These are phyloP conservation scores for Caenorhabditis japonica DNA, from an alignment of 2,888 invertebrate genomes.

Conservation along the genomic window DNA sequence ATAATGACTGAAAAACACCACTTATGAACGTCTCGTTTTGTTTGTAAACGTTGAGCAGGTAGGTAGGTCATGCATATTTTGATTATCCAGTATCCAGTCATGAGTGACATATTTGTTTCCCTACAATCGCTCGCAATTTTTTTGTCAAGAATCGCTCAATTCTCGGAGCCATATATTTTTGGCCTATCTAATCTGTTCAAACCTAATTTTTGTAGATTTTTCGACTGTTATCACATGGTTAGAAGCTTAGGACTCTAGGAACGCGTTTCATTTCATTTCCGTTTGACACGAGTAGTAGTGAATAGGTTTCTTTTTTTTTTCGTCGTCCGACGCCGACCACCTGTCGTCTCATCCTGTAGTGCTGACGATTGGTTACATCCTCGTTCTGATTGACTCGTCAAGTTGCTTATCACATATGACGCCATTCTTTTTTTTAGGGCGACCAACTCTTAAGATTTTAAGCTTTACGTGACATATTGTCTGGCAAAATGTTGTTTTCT, in stretches of 20 bases:
- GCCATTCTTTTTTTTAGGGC: constrained; percentile 29
- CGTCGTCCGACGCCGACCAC: constrained; percentile 24
- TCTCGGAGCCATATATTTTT: constrained; percentile 12
- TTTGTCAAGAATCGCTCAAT: constrained; percentile 28
- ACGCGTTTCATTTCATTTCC: constrained; percentile 33
- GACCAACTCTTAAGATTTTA: constrained; percentile 9
- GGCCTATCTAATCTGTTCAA: constrained; percentile 8
- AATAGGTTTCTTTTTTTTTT: constrained; percentile 6
- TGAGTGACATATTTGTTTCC: constrained; percentile 46
- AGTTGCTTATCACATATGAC: constrained; percentile 46
- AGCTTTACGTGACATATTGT: no score
- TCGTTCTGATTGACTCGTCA: constrained; percentile 42
- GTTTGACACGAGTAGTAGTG: constrained; percentile 22
- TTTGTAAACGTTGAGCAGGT: constrained; percentile 42
- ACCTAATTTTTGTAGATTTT: constrained; percentile 10
- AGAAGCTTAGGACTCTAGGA: constrained; percentile 18
- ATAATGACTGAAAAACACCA: constrained; percentile 27
- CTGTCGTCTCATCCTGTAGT: constrained; percentile 40
- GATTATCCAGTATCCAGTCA: constrained; percentile 22
- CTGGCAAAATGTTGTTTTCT: no score
- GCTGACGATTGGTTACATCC: constrained; percentile 43
- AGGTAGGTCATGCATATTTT: constrained; percentile 48
- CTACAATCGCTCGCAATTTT: constrained; percentile 5
- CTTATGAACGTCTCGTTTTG: constrained; percentile 47
- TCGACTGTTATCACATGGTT: constrained; percentile 36